Evolutionary conservation across 2,113 vertebrate genomes (phyloP), one percentile per base, ranked within the genome.

Genomic region (Tringa solitaria): DNA sequence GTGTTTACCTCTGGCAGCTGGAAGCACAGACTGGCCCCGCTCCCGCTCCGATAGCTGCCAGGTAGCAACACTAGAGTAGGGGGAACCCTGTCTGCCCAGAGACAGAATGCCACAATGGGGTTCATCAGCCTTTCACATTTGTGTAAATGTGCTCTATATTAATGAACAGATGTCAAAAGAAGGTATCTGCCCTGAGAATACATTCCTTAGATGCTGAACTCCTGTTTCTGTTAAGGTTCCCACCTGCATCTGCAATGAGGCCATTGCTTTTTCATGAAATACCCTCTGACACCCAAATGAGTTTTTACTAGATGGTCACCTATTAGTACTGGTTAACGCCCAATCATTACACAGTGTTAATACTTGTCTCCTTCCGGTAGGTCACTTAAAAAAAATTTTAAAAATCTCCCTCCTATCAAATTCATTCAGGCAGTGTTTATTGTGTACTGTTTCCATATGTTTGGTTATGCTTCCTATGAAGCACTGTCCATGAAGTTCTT

Each of bases 1-100:
- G 43, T 84, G 84, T 97, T 91, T 89, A 87, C 56, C 65, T 89
- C 91, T 57, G 53, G 84, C 84, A 94, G 94, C 77, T 94, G 74
- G 65, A 88, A 94, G 43, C 72, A 85, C 65, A 63, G 37, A 39
- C 30, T 5, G 2, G 64, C 14, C 51, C 70, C 2, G 2, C 12
- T 73, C 35, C 50, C 1, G 3, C 73, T 74, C 50, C 1, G 0
- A 50, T 3, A 67, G 41, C 94, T 87, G 87, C 51, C 87, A 93
- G 69, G 69, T 81, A 90, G 41, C 72, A 65, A 46, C 23, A 70
- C 4, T 26, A 80, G 70, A 69, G 37, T 2, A n/a, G 39, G 33
- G 6, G 37, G n/a, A 67, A 69, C 28, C 32, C 41, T 10, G 22
- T 48, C 75, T 88, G 79, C 72, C 53, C 70, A 64, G 32, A 74